A percentile compares a stretch with the other conserved stretches of the same genome.
Evolutionary conservation across 2,113 vertebrate species (phyloP).

Genomic region (Microtus montanus): DNA sequence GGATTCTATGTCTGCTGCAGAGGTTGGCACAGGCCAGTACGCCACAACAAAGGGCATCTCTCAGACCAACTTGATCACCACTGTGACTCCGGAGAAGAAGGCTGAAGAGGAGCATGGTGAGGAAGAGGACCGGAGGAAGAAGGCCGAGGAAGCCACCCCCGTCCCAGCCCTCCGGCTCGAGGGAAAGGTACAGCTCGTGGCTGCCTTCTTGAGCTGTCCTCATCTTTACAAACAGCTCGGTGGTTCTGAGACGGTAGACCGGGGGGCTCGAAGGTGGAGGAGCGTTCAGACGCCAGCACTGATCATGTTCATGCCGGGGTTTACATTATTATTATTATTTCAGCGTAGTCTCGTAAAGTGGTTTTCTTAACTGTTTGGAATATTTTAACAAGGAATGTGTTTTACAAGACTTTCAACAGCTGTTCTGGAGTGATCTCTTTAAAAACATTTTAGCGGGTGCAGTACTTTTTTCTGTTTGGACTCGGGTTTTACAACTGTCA

Average conservation of each 20-base stretch:
- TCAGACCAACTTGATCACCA: conserved; percentile 94
- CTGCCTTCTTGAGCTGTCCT: conserved; percentile 37
- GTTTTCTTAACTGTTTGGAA: conserved; percentile 19
- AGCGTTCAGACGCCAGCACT: background rate
- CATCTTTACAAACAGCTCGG: background rate
- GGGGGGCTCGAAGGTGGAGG: background rate
- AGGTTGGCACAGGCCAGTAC: conserved; percentile 96
- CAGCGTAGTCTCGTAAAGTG: conserved; percentile 10
- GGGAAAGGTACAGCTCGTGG: conserved; percentile 91
- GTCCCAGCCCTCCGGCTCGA: conserved; percentile 87
- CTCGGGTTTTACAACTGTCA: background rate
- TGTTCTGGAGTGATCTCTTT: conserved; percentile 42
- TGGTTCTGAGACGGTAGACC: background rate
- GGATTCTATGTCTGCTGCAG: conserved; percentile 92
- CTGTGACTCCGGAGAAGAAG: conserved; percentile 95
- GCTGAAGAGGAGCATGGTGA: conserved; percentile 92
- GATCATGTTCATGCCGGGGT: background rate
- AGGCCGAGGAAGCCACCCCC: conserved; percentile 84
- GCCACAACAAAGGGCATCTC: conserved; percentile 92
- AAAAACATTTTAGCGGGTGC: background rate
- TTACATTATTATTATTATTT: background rate
- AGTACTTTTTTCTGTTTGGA: background rate
- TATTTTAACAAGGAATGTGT: background rate
- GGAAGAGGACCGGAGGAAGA: conserved; percentile 84
- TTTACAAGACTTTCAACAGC: conserved; percentile 75